Conservation (phyloP, 2,113 vertebrate genomes). For the Pelobates fuscus region DNA sequence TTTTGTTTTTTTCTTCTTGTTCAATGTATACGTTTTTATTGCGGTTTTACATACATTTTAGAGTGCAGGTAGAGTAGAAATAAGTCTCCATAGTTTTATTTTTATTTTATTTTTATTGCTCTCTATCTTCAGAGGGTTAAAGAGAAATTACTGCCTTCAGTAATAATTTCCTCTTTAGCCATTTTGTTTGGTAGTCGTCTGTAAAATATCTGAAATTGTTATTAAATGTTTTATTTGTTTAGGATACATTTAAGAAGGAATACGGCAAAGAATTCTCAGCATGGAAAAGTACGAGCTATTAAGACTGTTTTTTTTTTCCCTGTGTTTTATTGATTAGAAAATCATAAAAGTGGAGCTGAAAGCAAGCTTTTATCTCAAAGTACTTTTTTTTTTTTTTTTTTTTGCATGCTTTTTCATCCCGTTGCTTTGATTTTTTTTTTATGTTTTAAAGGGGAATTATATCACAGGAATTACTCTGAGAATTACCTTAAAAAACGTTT, state of each 20-base stretch:
- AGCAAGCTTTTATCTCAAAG: not conserved
- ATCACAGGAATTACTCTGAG: too few species aligned
- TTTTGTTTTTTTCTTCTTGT: too few species aligned
- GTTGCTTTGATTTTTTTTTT: conserved; percentile 1
- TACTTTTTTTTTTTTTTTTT: not conserved
- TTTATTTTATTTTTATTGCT: too few species aligned
- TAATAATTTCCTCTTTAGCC: too few species aligned
- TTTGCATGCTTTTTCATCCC: not conserved
- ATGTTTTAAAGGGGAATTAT: not conserved
- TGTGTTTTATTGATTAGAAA: not conserved
- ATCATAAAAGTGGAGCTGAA: conserved; percentile 4
- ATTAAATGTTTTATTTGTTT: conserved; percentile 4
- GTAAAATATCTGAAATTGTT: not conserved
- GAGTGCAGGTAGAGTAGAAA: too few species aligned
- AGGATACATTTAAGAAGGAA: not conserved
- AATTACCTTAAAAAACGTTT: too few species aligned
- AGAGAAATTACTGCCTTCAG: too few species aligned
- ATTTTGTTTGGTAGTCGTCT: not conserved
- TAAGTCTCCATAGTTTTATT: too few species aligned
- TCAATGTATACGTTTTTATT: too few species aligned
- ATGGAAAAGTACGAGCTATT: not conserved
- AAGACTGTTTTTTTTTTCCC: not conserved
- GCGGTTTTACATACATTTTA: too few species aligned
- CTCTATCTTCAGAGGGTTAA: too few species aligned
- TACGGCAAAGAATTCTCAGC: not conserved